Evolutionary conservation across 2,888 invertebrate species (phyloP), one percentile per base, ranked within the genome.

Genomic region (Drosophila sordidula): DNA sequence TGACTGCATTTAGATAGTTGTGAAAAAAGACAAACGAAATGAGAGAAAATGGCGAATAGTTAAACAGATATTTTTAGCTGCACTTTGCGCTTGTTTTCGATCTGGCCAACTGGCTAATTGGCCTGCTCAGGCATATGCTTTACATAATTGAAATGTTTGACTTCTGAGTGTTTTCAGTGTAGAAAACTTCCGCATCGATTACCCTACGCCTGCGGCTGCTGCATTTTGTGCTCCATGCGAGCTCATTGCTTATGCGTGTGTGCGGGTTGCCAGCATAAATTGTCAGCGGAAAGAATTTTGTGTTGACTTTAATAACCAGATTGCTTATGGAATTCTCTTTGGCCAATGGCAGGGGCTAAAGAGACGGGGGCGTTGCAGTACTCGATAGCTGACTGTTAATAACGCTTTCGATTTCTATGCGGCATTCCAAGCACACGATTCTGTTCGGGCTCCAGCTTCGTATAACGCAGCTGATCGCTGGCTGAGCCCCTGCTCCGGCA

Each of bases 381-480:
- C 18, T 44, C 29, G 42, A 51, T 65, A 62, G 55, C 58, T 59
- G 41, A 51, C 57, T 56, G 44, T 29, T 42, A 14, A 51, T 50
- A 63, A 51, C 22, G 79, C 77, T 81, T 81, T 81, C 84, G 76
- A 78, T 81, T 84, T 86, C 76, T 78, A 74, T 78, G 78, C 69
- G 75, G 83, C 86, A 80, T 86, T 86, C 87, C 83, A 86, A 54
- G 58, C 57, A 57, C 34, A 66, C 72, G 82, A 73, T 71, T 75
- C 78, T 70, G 80, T 58, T 65, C 69, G 70, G 52, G 52, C 47
- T 47, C 57, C 32, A 54, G 46, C 74, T 70, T 78, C 70, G 75
- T 69, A 59, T 46, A 58, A 52, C 64, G 81, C 85, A 76, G 85
- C 85, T 82, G 86, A 82, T 82, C 76, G 71, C 50, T 59, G 49